Evolutionary conservation across 1,140 invertebrate species (phyloP).

Genomic region (Drosophila rufa): DNA sequence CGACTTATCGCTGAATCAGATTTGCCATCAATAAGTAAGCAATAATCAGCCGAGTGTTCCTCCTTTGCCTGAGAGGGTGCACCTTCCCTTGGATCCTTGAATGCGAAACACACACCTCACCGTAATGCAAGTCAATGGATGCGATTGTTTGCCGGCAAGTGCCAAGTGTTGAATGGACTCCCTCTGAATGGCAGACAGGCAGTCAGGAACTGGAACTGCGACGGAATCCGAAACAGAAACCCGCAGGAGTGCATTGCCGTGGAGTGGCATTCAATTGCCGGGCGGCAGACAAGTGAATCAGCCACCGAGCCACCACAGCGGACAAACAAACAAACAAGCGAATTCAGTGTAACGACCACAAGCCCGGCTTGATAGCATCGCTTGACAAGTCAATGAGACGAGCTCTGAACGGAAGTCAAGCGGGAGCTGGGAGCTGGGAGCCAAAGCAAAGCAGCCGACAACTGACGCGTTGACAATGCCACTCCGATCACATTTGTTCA

Average conservation of each 20-base stretch:
- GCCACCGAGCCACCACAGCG: conserved; percentile 14
- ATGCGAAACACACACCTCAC: conserved; percentile 8
- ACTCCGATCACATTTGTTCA: conserved; percentile 40
- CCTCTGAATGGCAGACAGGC: conserved; percentile 20
- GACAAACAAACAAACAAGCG: conserved; percentile 36
- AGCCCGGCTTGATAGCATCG: conserved; percentile 50
- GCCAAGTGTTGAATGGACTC: conserved; percentile 63
- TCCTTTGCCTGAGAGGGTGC: conserved; percentile 5
- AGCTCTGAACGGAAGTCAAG: conserved; percentile 31
- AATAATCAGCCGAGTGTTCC: conserved; percentile 46
- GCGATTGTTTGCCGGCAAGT: conserved; percentile 54
- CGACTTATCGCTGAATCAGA: conserved; percentile 46
- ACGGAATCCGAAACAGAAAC: neutral
- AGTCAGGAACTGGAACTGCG: conserved; percentile 10
- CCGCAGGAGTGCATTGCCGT: conserved; percentile 26
- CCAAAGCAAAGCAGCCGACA: conserved; percentile 11
- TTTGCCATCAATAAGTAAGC: conserved; percentile 57
- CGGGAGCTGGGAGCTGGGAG: neutral
- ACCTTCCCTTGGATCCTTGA: neutral
- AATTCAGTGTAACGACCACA: conserved; percentile 53
- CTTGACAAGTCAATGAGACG: conserved; percentile 60
- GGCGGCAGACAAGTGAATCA: conserved; percentile 50
- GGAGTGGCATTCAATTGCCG: conserved; percentile 52
- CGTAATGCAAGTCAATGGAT: conserved; percentile 66
- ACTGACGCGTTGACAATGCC: conserved; percentile 26